Conservation (phyloP, 2,113 vertebrate genomes). For the Tretioscincus oriximinensis region DNA sequence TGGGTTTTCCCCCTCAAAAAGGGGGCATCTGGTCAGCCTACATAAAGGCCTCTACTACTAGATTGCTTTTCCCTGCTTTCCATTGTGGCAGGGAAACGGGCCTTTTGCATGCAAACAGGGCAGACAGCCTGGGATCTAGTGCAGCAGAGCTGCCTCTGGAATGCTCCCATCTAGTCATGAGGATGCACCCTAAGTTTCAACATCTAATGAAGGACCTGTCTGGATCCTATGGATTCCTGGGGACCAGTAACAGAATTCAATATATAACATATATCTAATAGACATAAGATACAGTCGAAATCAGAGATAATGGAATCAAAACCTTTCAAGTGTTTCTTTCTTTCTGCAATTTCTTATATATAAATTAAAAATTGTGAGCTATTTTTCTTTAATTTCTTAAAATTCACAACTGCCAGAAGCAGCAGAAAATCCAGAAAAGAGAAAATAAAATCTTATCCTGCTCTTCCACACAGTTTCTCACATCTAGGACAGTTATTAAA, state of each 20-base stretch:
- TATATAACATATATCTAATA: conserved; percentile 7
- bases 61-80: no score
- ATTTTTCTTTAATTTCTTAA: conserved; percentile 62
- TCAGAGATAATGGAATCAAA: conserved; percentile 37
- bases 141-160: no score
- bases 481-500: conserved; percentile 66
- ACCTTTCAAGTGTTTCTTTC: conserved; percentile 53
- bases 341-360: conserved; percentile 24
- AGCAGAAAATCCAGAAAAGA: conserved; percentile 51
- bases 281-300: conserved; percentile 12
- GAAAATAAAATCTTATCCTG: conserved; percentile 10
- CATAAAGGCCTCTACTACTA: no score
- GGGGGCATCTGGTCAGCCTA: no score
- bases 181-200: no score
- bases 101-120: no score
- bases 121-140: no score
- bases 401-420: conserved; percentile 56
- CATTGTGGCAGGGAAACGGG: no score
- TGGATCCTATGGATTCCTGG: no score
- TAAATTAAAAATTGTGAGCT: conserved; percentile 11
- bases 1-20: no score
- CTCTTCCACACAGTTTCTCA: conserved; percentile 51
- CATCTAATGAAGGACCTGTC: no score
- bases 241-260: conserved; percentile 19
- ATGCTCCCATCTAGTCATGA: no score